Evolutionary conservation across 2,888 invertebrate species (phyloP).

Genomic region (Xestoiulus laeticollis): DNA sequence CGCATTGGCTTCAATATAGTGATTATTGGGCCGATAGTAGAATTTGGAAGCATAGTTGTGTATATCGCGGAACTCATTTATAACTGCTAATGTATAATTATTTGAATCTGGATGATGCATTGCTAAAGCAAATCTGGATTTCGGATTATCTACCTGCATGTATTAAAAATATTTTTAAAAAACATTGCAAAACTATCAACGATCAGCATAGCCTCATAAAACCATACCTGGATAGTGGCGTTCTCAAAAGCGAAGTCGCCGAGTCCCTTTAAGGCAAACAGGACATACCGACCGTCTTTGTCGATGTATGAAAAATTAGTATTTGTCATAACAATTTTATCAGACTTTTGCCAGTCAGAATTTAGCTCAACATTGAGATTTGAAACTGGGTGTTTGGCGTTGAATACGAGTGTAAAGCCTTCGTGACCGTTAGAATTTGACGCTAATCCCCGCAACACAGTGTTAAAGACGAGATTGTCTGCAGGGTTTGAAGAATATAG

Average conservation of each 20-base stretch:
- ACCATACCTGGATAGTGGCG: slow-evolving; percentile 27
- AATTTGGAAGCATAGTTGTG: slow-evolving; percentile 18
- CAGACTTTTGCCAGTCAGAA: slow-evolving; percentile 7
- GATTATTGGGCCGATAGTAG: slow-evolving; percentile 47
- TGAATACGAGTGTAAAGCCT: neutral
- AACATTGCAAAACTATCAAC: neutral
- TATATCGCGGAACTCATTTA: neutral
- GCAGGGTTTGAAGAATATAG: neutral
- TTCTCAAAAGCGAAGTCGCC: neutral
- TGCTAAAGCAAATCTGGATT: neutral
- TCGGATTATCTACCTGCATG: neutral
- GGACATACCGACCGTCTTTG: neutral
- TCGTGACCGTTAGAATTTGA: neutral
- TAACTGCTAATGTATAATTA: slow-evolving; percentile 44
- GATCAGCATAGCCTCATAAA: neutral
- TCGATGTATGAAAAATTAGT: slow-evolving; percentile 4
- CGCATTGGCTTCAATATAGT: slow-evolving; percentile 42
- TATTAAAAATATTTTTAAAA: neutral
- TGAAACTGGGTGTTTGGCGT: slow-evolving; percentile 43
- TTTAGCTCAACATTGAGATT: slow-evolving; percentile 16
- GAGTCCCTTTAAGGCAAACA: neutral
- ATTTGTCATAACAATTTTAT: neutral
- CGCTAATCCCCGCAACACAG: neutral
- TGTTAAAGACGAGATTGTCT: neutral
- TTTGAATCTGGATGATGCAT: slow-evolving; percentile 27